These are phyloP conservation scores for Polydrusus tereticollis DNA, from an alignment of 2,888 invertebrate genomes.

Conservation along the genomic window DNA sequence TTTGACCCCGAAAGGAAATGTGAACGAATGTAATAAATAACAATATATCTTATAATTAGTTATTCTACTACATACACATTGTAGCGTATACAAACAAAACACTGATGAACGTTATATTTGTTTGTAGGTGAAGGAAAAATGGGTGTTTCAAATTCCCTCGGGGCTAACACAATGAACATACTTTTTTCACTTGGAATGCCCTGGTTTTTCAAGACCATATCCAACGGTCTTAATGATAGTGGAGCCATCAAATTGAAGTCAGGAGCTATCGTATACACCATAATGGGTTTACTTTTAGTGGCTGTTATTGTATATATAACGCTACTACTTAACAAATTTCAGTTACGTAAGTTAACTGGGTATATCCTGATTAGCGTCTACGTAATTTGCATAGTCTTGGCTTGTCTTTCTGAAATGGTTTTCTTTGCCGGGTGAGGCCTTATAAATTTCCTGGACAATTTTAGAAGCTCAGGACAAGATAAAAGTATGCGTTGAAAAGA, in stretches of 20 bases:
- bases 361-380: conserved; percentile 76
- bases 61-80: no score
- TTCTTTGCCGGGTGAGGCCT: conserved; percentile 52
- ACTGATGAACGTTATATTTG: no score
- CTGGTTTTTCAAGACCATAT: conserved; percentile 83
- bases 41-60: no score
- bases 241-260: conserved; percentile 79
- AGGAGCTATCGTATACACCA: conserved; percentile 84
- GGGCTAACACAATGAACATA: conserved; percentile 88
- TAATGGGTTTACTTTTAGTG: conserved; percentile 82
- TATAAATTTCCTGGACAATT: not conserved
- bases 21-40: no score
- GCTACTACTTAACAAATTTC: conserved; percentile 78
- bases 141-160: conserved; percentile 88
- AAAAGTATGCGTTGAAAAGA: no score
- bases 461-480: no score
- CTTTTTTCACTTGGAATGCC: conserved; percentile 86
- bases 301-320: conserved; percentile 78
- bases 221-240: conserved; percentile 65
- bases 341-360: conserved; percentile 79
- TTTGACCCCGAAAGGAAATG: no score
- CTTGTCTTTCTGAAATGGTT: conserved; percentile 82
- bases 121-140: conserved; percentile 84
- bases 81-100: not conserved
- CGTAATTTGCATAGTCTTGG: conserved; percentile 78